Evolutionary conservation across 2,113 vertebrate species (phyloP), one percentile per base, ranked within the genome.

Genomic region (Macquaria australasica): DNA sequence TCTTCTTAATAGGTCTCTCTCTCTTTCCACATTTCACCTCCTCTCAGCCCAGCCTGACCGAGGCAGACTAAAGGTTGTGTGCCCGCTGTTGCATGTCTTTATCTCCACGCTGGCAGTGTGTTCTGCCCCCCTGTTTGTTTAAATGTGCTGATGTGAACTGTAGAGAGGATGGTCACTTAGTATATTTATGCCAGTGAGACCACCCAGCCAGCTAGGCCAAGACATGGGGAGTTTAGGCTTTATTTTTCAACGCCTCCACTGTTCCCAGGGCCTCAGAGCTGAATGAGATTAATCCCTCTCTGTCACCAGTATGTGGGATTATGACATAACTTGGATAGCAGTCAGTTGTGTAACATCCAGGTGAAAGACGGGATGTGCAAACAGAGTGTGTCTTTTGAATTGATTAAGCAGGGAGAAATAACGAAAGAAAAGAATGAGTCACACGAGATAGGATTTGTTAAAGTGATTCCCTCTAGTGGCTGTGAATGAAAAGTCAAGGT

Each of bases 171-270:
- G 87, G 90, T 94, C 86, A 89, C 75, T 90, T 82, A 86, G 82
- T 91, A 82, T 94, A 94, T 94, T 93, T 93, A 89, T 91, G 92
- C 89, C 89, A 86, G 71, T 55, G 78, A 92, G 95, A 93, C 94
- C 95, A 96, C 95, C 95, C 94, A 95, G 87, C 41, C 86, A 66
- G 87, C 59, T 66, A 66, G 59, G 74, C 84, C 70, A 67, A 80
- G 78, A 82, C 85, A 81, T 53, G 21, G 56, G 39, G 75, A 86
- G 76, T 87, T 79, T 39, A 66, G 74, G 73, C 83, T 88, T 90
- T 90, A 87, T 89, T 91, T 90, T 83, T 90, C 91, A 92, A 93
- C 88, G 87, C 92, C 90, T 94, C 90, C 76, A 25, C 77, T 86
- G 84, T 95, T 95, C 89, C 89, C 91, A 92, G 82, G 79, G 84